phyloP scores from a whole-genome alignment of 2,888 invertebrate species.

The Monochamus alternatus region DNA sequence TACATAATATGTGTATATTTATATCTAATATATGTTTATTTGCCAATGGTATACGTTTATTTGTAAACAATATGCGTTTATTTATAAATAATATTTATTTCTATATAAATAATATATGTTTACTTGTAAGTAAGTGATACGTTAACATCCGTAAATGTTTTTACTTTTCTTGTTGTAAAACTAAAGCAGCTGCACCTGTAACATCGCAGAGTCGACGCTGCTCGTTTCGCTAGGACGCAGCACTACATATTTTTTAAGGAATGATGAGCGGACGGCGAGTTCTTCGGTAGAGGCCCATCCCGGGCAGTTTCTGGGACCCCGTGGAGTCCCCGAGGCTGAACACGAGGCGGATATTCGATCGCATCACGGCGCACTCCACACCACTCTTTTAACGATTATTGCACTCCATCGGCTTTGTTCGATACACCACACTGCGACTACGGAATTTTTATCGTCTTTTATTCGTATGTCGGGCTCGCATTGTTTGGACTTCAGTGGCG shows the following conservation, averaged over 20 bases:
- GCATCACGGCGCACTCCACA: conserved; percentile 60
- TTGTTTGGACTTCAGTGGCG: conserved; percentile 48
- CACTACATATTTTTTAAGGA: neutral
- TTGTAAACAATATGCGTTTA: too few relatives aligned
- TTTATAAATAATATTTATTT: too few relatives aligned
- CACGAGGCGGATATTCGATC: conserved; percentile 61
- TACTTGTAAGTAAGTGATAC: too few relatives aligned
- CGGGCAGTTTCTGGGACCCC: conserved; percentile 40
- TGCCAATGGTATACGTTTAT: too few relatives aligned
- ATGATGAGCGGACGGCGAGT: conserved; percentile 22
- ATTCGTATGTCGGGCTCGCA: conserved; percentile 53
- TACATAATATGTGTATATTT: too few relatives aligned
- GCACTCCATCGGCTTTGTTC: conserved; percentile 59
- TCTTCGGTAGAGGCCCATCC: conserved; percentile 19
- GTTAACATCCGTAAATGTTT: too few relatives aligned
- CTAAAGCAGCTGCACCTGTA: too few relatives aligned
- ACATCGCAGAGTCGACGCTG: too few relatives aligned
- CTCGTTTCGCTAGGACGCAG: too few relatives aligned
- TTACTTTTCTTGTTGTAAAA: too few relatives aligned
- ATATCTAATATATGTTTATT: too few relatives aligned
- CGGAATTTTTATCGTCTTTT: conserved; percentile 60
- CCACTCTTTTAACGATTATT: conserved; percentile 61
- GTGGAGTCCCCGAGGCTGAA: conserved; percentile 60
- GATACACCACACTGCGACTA: conserved; percentile 50
- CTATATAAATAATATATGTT: too few relatives aligned